Conservation (phyloP, 35 echinoderm and acorn worm genomes). For the Diadema setosum region DNA sequence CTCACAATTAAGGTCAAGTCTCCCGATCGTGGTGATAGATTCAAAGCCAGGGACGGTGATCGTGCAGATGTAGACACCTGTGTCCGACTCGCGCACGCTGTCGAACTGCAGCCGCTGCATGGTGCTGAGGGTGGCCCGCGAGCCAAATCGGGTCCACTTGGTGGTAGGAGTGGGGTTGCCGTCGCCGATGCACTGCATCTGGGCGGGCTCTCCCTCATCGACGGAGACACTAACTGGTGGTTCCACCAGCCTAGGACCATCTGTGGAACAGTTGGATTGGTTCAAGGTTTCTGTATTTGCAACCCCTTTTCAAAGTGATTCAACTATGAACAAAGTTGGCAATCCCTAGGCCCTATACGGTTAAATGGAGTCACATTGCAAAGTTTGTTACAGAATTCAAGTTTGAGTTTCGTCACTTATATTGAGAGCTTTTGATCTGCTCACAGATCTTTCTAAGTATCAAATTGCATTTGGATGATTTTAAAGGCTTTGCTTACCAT, state of each 20-base stretch:
- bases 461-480: too few relatives aligned
- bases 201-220: slow-evolving; percentile 62
- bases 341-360: too few relatives aligned
- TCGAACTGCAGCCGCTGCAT: slow-evolving; percentile 91
- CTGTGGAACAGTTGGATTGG: slow-evolving; percentile 17
- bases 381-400: too few relatives aligned
- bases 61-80: slow-evolving; percentile 60
- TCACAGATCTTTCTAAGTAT: too few relatives aligned
- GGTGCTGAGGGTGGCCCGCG: slow-evolving; percentile 80
- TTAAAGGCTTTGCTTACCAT: too few relatives aligned
- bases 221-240: slow-evolving; percentile 55
- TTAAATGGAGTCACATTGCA: too few relatives aligned
- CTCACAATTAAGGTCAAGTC: slow-evolving; percentile 75
- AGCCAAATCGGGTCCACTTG: slow-evolving; percentile 81
- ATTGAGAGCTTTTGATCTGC: too few relatives aligned
- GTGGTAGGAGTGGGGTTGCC: slow-evolving; percentile 82
- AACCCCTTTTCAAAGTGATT: too few relatives aligned
- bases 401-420: too few relatives aligned
- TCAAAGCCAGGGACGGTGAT: slow-evolving; percentile 71
- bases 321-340: too few relatives aligned
- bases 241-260: slow-evolving; percentile 67
- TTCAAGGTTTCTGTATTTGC: too few relatives aligned
- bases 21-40: slow-evolving; percentile 38
- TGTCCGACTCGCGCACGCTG: slow-evolving; percentile 47
- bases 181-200: slow-evolving; percentile 68